Base-by-base conservation (phyloP, 1,140 invertebrate species). In the Drosophila subobscura region DNA sequence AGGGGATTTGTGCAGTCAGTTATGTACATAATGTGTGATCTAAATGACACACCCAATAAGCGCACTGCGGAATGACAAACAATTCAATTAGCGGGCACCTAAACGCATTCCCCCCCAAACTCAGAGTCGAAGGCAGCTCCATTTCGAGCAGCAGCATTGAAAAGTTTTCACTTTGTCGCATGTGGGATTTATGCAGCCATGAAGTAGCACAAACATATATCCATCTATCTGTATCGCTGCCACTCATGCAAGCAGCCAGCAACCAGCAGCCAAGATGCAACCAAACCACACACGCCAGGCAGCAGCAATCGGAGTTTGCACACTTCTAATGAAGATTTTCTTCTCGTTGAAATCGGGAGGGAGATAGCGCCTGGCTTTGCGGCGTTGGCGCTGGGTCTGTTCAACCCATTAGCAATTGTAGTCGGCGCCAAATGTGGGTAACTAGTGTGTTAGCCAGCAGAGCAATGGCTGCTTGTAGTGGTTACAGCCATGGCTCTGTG, bases 381-480 rank as follows among this genome's bases (percentile, higher is more conserved):
- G 25, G 52, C 46, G 22, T 40, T 29, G 16, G 29, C 12, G 33
- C 53, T 84, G 65, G 65, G 63, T 73, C 70, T 77, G 73, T 68
- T 60, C 44, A 71, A 70, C 54, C 58, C 61, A 72, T 63, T 60
- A 56, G 75, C 55, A 75, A 67, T 75, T 46, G 72, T 41, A 53
- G 73, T 73, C 83, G 79, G 85, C 84, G 85, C 80, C 85, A 89
- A 89, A 89, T 79, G 79, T 89, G 79, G 77, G 84, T 80, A 85
- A 84, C 63, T 85, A 80, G 72, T 89, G 67, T 59, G 33, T 37
- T 37, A 33, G 29, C 29, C 29, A 33, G 8, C 29, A 37, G 4
- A 10, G 33, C 33, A 1, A 37, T 37, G 3, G 10, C 33, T 12
- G 37, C 16, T 45, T 6, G 27, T 63, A 29, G 20, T 27, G 37